phyloP scores from a whole-genome alignment of 1,140 invertebrate species.

The Drosophila carrolli region DNA sequence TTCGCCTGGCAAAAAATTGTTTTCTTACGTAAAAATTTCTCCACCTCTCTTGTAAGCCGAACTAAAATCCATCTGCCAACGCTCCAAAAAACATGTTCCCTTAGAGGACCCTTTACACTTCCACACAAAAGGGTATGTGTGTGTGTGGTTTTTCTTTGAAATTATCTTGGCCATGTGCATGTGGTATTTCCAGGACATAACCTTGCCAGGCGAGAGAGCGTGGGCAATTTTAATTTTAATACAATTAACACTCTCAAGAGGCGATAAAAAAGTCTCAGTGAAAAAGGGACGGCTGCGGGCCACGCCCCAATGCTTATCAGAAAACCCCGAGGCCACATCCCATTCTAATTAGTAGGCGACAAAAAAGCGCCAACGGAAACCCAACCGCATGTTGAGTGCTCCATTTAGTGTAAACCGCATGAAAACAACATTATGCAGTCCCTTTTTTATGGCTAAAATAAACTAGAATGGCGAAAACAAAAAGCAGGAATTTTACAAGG shows the following conservation, averaged over 20 bases:
- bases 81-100: conserved; percentile 21
- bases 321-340: conserved; percentile 11
- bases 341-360: conserved; percentile 55
- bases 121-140: background rate
- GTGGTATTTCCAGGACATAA: conserved; percentile 20
- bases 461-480: conserved; percentile 23
- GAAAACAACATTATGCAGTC: conserved; percentile 62
- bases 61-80: conserved; percentile 16
- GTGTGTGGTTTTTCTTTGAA: background rate
- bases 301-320: conserved; percentile 46
- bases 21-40: conserved; percentile 3
- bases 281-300: background rate
- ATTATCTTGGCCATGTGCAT: conserved; percentile 34
- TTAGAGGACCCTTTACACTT: conserved; percentile 15
- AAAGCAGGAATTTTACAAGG: conserved; percentile 1
- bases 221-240: conserved; percentile 42
- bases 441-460: conserved; percentile 32
- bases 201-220: conserved; percentile 9
- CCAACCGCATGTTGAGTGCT: conserved; percentile 51
- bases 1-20: conserved; percentile 5
- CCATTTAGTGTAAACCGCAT: conserved; percentile 45
- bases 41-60: background rate
- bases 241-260: conserved; percentile 28
- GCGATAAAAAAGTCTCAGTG: conserved; percentile 6
- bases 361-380: conserved; percentile 21